Conservation (phyloP, 2,888 invertebrate species). For the Eurois occulta region DNA sequence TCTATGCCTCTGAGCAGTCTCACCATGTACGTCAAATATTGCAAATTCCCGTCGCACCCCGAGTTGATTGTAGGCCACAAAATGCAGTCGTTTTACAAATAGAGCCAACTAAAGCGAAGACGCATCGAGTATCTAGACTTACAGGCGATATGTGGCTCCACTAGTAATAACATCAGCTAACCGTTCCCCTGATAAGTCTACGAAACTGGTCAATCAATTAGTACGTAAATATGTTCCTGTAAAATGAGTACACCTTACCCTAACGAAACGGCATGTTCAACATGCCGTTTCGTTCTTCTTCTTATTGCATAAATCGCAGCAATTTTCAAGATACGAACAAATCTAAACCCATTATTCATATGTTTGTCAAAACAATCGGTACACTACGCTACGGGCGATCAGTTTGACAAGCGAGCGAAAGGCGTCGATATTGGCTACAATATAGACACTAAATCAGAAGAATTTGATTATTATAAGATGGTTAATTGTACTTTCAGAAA, state of each 20-base stretch:
- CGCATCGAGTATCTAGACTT: constrained; percentile 57
- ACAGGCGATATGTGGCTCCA: constrained; percentile 72
- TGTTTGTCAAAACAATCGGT: constrained; percentile 47
- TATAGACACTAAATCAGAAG: constrained; percentile 82
- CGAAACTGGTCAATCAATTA: constrained; percentile 33
- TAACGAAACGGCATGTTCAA: too few species aligned
- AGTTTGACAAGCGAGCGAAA: constrained; percentile 51
- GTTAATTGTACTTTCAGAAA: too few species aligned
- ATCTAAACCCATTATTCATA: constrained; percentile 35
- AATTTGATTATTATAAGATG: constrained; percentile 76
- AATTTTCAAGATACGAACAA: constrained; percentile 45
- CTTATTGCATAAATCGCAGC: constrained; percentile 41
- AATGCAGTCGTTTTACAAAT: constrained; percentile 75
- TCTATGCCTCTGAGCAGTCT: too few species aligned
- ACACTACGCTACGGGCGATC: constrained; percentile 50
- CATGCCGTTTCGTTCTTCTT: constrained; percentile 45
- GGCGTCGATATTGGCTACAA: constrained; percentile 51
- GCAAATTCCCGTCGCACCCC: too few species aligned
- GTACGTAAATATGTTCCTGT: too few species aligned
- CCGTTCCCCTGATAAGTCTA: constrained; percentile 27
- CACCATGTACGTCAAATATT: too few species aligned
- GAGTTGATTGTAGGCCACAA: too few species aligned
- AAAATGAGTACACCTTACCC: too few species aligned
- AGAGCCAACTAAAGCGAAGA: constrained; percentile 68
- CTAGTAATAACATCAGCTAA: constrained; percentile 52